A percentile compares a stretch with the other conserved stretches of the same genome.
phyloP scores from a whole-genome alignment of 1,140 invertebrate species.

The Drosophila burlai region DNA sequence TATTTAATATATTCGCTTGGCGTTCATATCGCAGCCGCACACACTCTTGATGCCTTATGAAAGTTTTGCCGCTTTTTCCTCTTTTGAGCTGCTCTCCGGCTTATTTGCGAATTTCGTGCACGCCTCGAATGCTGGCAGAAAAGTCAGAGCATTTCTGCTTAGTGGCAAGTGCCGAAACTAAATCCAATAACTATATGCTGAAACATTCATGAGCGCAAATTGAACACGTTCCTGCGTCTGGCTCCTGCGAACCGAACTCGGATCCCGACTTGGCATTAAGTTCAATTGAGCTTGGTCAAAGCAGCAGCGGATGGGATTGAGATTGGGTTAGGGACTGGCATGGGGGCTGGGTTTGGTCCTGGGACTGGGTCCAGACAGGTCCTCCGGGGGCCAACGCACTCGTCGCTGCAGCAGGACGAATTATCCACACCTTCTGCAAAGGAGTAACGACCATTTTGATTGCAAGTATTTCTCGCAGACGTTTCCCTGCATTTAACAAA shows the following conservation, averaged over 20 bases:
- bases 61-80: conserved; percentile 28
- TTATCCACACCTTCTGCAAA: conserved; percentile 72
- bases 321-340: not conserved
- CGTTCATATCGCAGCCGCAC: conserved; percentile 27
- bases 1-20: conserved; percentile 44
- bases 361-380: conserved; percentile 28
- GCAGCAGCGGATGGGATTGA: conserved; percentile 6
- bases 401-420: conserved; percentile 54
- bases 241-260: conserved; percentile 30
- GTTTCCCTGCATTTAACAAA: conserved; percentile 58
- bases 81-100: conserved; percentile 4
- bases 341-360: not conserved
- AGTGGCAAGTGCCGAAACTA: conserved; percentile 78
- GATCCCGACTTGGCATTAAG: conserved; percentile 61
- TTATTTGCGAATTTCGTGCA: conserved; percentile 75
- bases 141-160: conserved; percentile 53
- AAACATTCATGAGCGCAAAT: conserved; percentile 83
- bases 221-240: conserved; percentile 71
- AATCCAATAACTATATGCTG: conserved; percentile 81
- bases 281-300: conserved; percentile 71
- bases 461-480: conserved; percentile 70
- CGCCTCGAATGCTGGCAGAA: conserved; percentile 48
- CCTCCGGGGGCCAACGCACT: conserved; percentile 71
- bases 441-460: conserved; percentile 67
- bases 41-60: conserved; percentile 40